These are phyloP conservation scores for Aspidiotus rigidus DNA, from an alignment of 2,888 invertebrate genomes.

Conservation along the genomic window DNA sequence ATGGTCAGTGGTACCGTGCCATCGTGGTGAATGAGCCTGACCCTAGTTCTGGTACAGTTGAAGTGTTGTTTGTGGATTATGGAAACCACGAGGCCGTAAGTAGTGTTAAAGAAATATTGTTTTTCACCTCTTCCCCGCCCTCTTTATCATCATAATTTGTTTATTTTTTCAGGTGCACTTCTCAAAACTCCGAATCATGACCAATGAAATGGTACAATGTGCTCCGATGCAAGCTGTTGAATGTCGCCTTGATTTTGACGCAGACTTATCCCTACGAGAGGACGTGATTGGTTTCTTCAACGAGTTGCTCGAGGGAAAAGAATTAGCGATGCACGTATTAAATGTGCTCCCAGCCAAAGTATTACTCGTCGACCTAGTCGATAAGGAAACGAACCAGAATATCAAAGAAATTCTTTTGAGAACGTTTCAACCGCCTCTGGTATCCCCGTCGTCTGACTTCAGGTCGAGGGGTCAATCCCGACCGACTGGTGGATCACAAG, in stretches of 20 bases:
- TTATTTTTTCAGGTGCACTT: constrained; percentile 41
- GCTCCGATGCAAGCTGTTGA: constrained; percentile 66
- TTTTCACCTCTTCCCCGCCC: not conserved
- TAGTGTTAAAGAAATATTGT: constrained; percentile 17
- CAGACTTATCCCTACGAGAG: not conserved
- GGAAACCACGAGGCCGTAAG: constrained; percentile 79
- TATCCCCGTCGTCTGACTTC: not conserved
- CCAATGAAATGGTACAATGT: constrained; percentile 52
- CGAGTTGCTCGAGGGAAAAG: constrained; percentile 46
- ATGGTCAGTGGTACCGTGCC: constrained; percentile 86
- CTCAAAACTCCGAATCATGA: constrained; percentile 54
- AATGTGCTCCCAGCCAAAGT: constrained; percentile 49
- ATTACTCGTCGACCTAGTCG: constrained; percentile 40
- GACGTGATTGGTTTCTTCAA: constrained; percentile 6
- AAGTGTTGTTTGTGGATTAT: constrained; percentile 70
- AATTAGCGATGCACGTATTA: constrained; percentile 51
- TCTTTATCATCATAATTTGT: not conserved
- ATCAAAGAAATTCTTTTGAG: not conserved
- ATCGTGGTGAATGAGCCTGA: constrained; percentile 56
- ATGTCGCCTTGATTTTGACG: constrained; percentile 58
- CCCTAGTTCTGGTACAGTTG: constrained; percentile 46
- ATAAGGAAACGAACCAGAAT: not conserved
- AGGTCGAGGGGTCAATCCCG: too few relatives aligned
- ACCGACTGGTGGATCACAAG: too few relatives aligned
- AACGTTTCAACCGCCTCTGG: not conserved